Evolutionary conservation across 2,113 vertebrate species (phyloP).

Genomic region (Rhinopithecus roxellana): DNA sequence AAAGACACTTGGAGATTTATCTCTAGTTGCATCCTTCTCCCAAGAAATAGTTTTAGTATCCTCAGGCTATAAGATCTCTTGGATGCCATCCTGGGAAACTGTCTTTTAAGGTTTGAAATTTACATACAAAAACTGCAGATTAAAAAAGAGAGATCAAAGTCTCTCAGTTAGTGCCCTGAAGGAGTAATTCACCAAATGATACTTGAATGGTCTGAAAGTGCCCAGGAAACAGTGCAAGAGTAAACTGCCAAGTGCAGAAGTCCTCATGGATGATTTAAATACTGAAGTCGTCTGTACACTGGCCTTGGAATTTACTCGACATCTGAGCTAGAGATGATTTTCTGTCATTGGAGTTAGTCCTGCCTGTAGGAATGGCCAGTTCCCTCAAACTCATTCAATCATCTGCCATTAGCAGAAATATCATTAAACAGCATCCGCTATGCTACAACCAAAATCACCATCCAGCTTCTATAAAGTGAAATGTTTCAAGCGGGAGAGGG

Average conservation of each 20-base stretch:
- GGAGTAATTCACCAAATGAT: constrained; percentile 30
- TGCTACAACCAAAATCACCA: not conserved
- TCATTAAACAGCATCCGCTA: not conserved
- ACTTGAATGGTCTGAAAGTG: not conserved
- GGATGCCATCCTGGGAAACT: constrained; percentile 33
- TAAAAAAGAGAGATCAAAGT: constrained; percentile 70
- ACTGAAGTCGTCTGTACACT: not conserved
- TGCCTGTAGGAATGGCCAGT: not conserved
- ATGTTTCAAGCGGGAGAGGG: not conserved
- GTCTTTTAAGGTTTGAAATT: constrained; percentile 65
- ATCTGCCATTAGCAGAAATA: not conserved
- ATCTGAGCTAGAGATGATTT: not conserved
- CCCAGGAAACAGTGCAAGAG: not conserved
- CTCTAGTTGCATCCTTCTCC: not conserved
- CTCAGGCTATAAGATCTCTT: constrained; percentile 61
- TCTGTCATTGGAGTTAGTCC: not conserved
- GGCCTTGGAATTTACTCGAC: not conserved
- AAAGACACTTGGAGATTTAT: constrained; percentile 46
- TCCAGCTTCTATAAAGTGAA: not conserved
- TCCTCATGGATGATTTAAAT: not conserved
- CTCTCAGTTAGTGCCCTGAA: not conserved
- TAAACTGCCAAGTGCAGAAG: not conserved
- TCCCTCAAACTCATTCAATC: not conserved
- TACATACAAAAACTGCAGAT: constrained; percentile 67
- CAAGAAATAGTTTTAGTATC: constrained; percentile 61